Evolutionary conservation across 92 coral and sea anemone species (phyloP).

Genomic region (Epizoanthus scotinus): DNA sequence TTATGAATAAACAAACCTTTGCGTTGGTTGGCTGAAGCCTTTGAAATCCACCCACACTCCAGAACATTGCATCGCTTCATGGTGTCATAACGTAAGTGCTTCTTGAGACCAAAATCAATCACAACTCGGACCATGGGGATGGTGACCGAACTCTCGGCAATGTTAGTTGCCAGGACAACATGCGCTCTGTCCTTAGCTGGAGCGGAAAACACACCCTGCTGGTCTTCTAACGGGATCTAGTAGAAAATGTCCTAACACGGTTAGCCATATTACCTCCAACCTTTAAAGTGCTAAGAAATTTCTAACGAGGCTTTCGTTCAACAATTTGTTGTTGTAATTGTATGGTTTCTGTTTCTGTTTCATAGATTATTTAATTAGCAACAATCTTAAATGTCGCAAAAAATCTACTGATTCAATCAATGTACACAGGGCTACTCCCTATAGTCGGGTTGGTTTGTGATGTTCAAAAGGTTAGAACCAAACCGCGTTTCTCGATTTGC

Average conservation of each 20-base stretch:
- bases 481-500: too few relatives aligned
- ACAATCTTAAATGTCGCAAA: too few relatives aligned
- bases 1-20: slow-evolving; percentile 14
- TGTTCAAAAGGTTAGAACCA: too few relatives aligned
- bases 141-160: slow-evolving; percentile 34
- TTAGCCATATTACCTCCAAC: too few relatives aligned
- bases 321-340: too few relatives aligned
- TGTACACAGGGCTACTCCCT: too few relatives aligned
- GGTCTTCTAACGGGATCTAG: slow-evolving; percentile 37
- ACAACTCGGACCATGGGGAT: slow-evolving; percentile 40
- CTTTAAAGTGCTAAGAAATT: too few relatives aligned
- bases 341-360: too few relatives aligned
- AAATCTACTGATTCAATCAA: too few relatives aligned
- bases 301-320: too few relatives aligned
- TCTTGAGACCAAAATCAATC: slow-evolving; percentile 37
- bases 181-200: slow-evolving; percentile 36
- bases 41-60: slow-evolving; percentile 28
- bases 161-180: slow-evolving; percentile 34
- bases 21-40: slow-evolving; percentile 36
- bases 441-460: too few relatives aligned
- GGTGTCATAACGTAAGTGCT: slow-evolving; percentile 9
- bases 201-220: slow-evolving; percentile 19
- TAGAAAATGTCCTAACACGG: neutral
- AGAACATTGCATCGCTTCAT: slow-evolving; percentile 17
- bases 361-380: too few relatives aligned